Base-by-base conservation (phyloP, 2,888 invertebrate species). In the Elegia similella region DNA sequence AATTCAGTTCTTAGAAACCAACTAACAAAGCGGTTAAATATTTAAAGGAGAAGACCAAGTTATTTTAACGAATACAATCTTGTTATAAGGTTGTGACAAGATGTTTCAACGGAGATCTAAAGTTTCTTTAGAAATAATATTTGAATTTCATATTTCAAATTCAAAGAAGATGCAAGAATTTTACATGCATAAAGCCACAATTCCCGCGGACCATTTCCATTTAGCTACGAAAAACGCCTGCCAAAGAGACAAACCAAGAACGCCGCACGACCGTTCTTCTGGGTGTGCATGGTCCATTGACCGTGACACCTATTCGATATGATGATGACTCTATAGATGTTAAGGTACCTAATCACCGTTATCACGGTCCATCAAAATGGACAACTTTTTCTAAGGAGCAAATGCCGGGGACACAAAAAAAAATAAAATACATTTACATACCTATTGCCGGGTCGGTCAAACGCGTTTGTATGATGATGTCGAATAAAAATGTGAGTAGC, bases 181-280 rank as follows among this genome's bases (percentile, higher is more conserved):
- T 57, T 59, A 52, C 50, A 54, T 61, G 55, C 44, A 48, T 63
- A 62, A 61, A 62, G 60, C 59, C 60, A 62, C 62, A 65, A 61
- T 62, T 65, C 61, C 60, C 63, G 52, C 52, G 61, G 62, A 60
- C 44, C 50, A 53, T 62, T 61, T 59, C 59, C 54, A 62, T 62
- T 62, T 50, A 30, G 29, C 32, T 30, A 61, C 57, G 54, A 50
- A 46, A 15, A 34, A 55, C 56, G 55, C 29, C 52, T 56, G 53
- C 56, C 38, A 56, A 52, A 52, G 55, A 44, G 59, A 57, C 32
- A 55, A 55, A 56, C 56, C 43, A 54, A 56, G 48, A 38, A 55
- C 23, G 38, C 38, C 38, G 17, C 56, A 50, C 48, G 56, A 48
- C 34, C 42, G 48, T 42, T 13, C 29, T 42, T 38, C n/a, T n/a